Base-by-base conservation (phyloP, 2,113 vertebrate species). In the Phrynocephalus versicolor region DNA sequence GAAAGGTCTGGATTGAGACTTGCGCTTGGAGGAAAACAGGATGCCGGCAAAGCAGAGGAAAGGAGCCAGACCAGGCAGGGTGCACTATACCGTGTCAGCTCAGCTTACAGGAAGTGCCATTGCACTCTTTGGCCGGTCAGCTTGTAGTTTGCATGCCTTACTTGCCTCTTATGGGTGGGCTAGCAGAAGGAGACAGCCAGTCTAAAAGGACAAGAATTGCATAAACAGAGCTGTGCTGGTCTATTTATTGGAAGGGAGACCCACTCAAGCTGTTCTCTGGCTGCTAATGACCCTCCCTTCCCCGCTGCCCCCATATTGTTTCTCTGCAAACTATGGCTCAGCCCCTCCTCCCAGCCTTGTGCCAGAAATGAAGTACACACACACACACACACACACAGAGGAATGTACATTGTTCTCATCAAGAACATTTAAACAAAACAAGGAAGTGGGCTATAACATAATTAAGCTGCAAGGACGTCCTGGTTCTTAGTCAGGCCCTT, bases 31-130 rank as follows among this genome's bases (percentile, higher is more conserved):
- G 77, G 72, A 85, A 85, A 85, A 85, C 77, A 85, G 84, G 84
- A 85, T 73, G 57, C 84, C 84, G 51, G 58, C 51, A 79, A 80
- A 73, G 16, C 39, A 73, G 69, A 85, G 84, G 84, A 80, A 85
- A 85, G 25, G 21, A 62, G 69, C 77, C 67, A 79, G 84, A 79
- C 76, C 27, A 67, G 64, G 30, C 64, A 67, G 64, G 64, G 23
- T 51, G 62, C 21, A 27, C 27, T 83, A 45, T 39, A 30, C 55
- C n/a, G 33, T 13, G 19, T 72, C 13, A n/a, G 62, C 72, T 79
- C 45, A 30, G 37, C 25, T 62, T 70, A 70, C 84, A 85, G 84
- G 84, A 85, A 79, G 30, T 39, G 3, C 6, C 30, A 30, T 72
- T 73, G 69, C 45, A 10, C 69, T 25, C 19, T 72, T 80, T 67